A percentile compares a stretch with the other conserved stretches of the same genome.
phyloP scores from a whole-genome alignment of 1,140 invertebrate species.

The Rhyzopertha dominica region DNA sequence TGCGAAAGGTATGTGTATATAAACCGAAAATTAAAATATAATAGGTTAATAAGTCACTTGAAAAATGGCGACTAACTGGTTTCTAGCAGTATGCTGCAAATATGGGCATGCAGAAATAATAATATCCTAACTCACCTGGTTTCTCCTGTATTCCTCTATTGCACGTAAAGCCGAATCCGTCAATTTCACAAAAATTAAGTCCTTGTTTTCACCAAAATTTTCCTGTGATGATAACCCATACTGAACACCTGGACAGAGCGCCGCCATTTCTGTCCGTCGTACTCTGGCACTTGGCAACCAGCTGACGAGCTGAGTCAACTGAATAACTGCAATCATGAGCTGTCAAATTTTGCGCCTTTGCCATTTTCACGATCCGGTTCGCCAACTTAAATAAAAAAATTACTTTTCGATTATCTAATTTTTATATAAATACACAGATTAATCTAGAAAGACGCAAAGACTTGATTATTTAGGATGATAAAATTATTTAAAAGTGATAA shows the following conservation, averaged over 20 bases:
- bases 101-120: too few species aligned
- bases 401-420: too few species aligned
- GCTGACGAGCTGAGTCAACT: too few species aligned
- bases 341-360: too few species aligned
- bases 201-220: slow-evolving; percentile 80
- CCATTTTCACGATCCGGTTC: too few species aligned
- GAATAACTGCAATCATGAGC: too few species aligned
- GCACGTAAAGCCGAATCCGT: slow-evolving; percentile 88
- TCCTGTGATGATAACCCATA: slow-evolving; percentile 90
- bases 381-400: too few species aligned
- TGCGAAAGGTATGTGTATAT: not conserved
- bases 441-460: too few species aligned
- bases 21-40: slow-evolving; percentile 32
- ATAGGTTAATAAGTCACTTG: slow-evolving; percentile 46
- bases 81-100: too few species aligned
- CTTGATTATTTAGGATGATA: too few species aligned
- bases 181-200: slow-evolving; percentile 88
- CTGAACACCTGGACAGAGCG: slow-evolving; percentile 88
- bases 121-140: slow-evolving; percentile 76
- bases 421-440: too few species aligned
- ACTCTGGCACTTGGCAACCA: slow-evolving; percentile 34
- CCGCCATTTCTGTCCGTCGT: slow-evolving; percentile 71
- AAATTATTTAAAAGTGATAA: too few species aligned
- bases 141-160: slow-evolving; percentile 82
- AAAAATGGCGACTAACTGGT: slow-evolving; percentile 45